Conservation (phyloP, 2,113 vertebrate genomes). For the Falcunculus frontatus region DNA sequence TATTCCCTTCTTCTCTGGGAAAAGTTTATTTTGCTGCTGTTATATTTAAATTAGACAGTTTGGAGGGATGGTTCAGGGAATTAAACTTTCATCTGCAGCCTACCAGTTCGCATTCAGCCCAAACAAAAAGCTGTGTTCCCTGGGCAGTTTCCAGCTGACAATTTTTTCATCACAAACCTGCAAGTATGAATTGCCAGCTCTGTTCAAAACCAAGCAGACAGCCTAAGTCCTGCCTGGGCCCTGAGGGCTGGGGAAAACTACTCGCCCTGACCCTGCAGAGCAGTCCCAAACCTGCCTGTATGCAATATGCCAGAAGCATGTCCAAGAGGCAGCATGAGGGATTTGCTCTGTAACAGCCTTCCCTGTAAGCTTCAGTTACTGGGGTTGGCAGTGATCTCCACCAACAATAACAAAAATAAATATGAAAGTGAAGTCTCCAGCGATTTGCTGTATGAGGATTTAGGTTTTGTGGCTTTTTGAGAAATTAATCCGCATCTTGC, state of each 20-base stretch:
- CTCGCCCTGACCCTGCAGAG: neutral
- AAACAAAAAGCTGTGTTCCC: constrained; percentile 27
- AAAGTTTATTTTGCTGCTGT: constrained; percentile 41
- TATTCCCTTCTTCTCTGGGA: neutral
- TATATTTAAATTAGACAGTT: constrained; percentile 53
- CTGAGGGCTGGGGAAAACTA: constrained; percentile 10
- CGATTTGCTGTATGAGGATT: neutral
- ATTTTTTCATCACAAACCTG: constrained; percentile 23
- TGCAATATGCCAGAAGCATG: constrained; percentile 37
- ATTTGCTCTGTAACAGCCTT: constrained; percentile 16
- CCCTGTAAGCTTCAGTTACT: constrained; percentile 23
- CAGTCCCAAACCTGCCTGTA: neutral
- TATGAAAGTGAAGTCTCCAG: constrained; percentile 43
- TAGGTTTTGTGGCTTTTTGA: constrained; percentile 36
- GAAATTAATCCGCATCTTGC: neutral
- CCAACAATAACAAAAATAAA: constrained; percentile 54
- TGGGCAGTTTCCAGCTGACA: constrained; percentile 16
- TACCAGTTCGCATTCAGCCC: neutral
- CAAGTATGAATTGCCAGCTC: constrained; percentile 8
- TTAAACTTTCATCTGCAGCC: constrained; percentile 39
- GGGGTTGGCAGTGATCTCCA: constrained; percentile 43
- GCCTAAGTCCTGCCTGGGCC: neutral
- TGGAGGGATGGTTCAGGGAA: constrained; percentile 8
- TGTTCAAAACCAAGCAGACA: constrained; percentile 27
- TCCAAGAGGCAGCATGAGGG: constrained; percentile 38